Evolutionary conservation across 2,113 vertebrate species (phyloP), one percentile per base, ranked within the genome.

Genomic region (Poeciliopsis retropinna): DNA sequence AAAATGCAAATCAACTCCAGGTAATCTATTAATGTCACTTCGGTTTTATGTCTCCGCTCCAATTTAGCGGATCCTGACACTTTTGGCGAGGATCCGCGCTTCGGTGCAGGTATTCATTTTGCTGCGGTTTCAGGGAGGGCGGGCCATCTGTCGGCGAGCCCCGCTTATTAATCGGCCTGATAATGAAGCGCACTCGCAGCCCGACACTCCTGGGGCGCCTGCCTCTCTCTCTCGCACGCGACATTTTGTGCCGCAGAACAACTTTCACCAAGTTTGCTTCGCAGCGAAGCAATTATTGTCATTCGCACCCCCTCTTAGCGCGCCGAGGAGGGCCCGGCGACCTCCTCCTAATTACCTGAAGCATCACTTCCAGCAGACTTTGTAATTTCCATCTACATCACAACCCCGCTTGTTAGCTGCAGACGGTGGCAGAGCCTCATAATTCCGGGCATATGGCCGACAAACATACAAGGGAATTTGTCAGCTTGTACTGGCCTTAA

Each of bases 11-110:
- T 94, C 85, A 90, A 91, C 81, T 89, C 90, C 83, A 90, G 92
- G 89, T 94, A 94, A 94, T 94, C 93, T 93, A 93, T 95, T 94
- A 93, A 92, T 82, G 93, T 94, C 94, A 93, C 92, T 94, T 93
- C 90, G 83, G 86, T 87, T 94, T 93, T 89, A 90, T 89, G 91
- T 95, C 92, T 81, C 76, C 70, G 28, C 85, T 90, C 91, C 89
- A 94, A 93, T 94, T 93, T 93, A 87, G 90, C 84, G 41, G 81
- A 91, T 91, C 87, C 80, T 91, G 93, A 92, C 92, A 93, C 85
- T 80, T 93, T 91, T 90, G 89, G 88, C 86, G 57, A 57, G 67
- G 78, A 79, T 72, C 71, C 28, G 76, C 31, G 87, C 84, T 78
- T 83, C 78, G 62, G 27, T 75, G 81, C 89, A 89, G 72, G 83